Evolutionary conservation across 1,140 invertebrate species (phyloP).

Genomic region (Caerostris extrusa): DNA sequence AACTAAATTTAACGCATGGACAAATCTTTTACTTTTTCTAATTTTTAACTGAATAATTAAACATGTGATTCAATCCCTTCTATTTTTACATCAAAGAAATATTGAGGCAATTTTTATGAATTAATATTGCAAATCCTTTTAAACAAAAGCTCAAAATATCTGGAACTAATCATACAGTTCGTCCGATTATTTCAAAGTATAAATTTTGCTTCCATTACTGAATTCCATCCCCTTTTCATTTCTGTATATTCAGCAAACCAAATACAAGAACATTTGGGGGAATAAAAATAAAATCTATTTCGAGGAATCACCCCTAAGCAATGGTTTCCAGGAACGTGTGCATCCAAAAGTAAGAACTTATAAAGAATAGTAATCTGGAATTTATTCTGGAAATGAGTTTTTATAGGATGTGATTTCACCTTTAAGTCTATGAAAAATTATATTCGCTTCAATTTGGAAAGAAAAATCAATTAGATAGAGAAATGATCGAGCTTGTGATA

Average conservation of each 20-base stretch:
- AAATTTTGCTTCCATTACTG: neutral
- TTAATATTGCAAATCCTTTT: too few species aligned
- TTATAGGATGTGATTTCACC: neutral
- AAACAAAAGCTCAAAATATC: neutral
- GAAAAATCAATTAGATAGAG: neutral
- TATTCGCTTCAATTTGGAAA: neutral
- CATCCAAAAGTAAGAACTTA: neutral
- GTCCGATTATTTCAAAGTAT: neutral
- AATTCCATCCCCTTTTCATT: neutral
- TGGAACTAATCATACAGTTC: neutral
- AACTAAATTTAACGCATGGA: too few species aligned
- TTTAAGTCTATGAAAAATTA: neutral
- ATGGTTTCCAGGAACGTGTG: neutral
- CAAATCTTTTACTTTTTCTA: too few species aligned
- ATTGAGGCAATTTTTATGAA: too few species aligned
- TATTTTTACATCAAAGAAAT: too few species aligned
- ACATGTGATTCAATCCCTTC: too few species aligned
- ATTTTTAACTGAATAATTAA: too few species aligned
- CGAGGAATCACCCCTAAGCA: neutral
- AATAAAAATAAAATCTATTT: conserved; percentile 8
- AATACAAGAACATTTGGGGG: neutral
- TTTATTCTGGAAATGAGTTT: conserved; percentile 10
- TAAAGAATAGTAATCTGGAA: conserved; percentile 32
- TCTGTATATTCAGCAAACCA: neutral
- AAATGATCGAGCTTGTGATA: neutral